Conservation (phyloP, 2,888 invertebrate genomes). For the Diaprepes abbreviatus region DNA sequence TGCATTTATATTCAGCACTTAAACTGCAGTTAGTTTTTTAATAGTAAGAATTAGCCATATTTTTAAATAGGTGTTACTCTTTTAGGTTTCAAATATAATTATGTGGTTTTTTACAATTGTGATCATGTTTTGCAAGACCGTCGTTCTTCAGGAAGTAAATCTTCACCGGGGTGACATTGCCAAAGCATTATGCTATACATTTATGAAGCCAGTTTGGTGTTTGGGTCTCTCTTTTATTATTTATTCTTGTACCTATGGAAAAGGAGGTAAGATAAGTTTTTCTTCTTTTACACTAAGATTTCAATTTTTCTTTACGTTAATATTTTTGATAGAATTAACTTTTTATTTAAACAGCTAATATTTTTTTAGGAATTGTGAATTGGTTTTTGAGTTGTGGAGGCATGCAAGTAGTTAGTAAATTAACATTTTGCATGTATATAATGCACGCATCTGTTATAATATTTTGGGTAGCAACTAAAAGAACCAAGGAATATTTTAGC, state of each 20-base stretch:
- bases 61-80: too few species aligned
- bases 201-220: conserved; percentile 48
- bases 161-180: conserved; percentile 12
- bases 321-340: too few species aligned
- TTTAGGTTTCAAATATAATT: conserved; percentile 29
- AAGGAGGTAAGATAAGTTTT: conserved; percentile 50
- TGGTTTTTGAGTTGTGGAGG: conserved; percentile 69
- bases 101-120: conserved; percentile 28
- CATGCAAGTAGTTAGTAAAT: conserved; percentile 70
- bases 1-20: too few species aligned
- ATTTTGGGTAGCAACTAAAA: conserved; percentile 19
- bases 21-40: too few species aligned
- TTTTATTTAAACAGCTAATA: too few species aligned
- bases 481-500: conserved; percentile 41
- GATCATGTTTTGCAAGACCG: conserved; percentile 18
- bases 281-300: too few species aligned
- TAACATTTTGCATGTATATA: conserved; percentile 72
- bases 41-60: too few species aligned
- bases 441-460: conserved; percentile 62
- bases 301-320: too few species aligned
- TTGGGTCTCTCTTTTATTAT: conserved; percentile 36
- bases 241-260: conserved; percentile 41
- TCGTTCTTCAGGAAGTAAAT: conserved; percentile 24
- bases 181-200: conserved; percentile 26
- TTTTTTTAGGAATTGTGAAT: conserved; percentile 68